Percentiles rank a stretch among this genome's conserved stretches.
Conservation (phyloP, 2,113 vertebrate species). For the Oophaga pumilio region DNA sequence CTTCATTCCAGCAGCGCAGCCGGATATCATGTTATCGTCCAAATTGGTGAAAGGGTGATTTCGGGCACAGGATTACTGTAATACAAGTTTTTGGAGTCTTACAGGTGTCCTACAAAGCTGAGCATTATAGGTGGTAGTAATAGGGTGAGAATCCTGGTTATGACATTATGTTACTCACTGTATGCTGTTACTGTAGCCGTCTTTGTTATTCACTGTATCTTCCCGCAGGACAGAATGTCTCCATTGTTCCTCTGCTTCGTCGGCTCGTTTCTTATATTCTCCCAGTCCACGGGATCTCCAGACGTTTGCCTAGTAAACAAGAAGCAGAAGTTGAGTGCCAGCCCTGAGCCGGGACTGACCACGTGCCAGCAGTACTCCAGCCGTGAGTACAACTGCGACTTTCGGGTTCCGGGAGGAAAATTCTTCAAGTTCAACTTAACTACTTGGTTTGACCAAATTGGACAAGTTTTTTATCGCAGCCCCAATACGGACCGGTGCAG, state of each 20-base stretch:
- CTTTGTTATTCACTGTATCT: neutral
- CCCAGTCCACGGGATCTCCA: neutral
- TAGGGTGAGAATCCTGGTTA: neutral
- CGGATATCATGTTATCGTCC: no score
- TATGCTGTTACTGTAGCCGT: neutral
- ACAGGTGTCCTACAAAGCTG: no score
- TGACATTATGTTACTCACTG: neutral
- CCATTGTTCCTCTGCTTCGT: neutral
- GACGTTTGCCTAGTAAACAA: constrained; percentile 5
- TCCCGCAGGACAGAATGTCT: constrained; percentile 11
- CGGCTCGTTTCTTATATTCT: constrained; percentile 11
- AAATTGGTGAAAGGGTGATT: no score
- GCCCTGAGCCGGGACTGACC: constrained; percentile 7
- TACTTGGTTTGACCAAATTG: neutral
- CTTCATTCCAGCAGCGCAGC: no score
- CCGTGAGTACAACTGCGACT: neutral
- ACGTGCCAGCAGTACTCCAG: constrained; percentile 38
- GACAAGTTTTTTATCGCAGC: neutral
- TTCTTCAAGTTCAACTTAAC: neutral
- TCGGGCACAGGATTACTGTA: neutral
- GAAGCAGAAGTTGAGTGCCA: constrained; percentile 11
- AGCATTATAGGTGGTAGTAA: neutral
- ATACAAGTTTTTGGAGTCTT: neutral
- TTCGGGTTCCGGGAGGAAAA: neutral
- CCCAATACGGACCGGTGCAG: neutral